Base-by-base conservation (phyloP, 2,888 invertebrate genomes). In the Hanleya hanleyi region DNA sequence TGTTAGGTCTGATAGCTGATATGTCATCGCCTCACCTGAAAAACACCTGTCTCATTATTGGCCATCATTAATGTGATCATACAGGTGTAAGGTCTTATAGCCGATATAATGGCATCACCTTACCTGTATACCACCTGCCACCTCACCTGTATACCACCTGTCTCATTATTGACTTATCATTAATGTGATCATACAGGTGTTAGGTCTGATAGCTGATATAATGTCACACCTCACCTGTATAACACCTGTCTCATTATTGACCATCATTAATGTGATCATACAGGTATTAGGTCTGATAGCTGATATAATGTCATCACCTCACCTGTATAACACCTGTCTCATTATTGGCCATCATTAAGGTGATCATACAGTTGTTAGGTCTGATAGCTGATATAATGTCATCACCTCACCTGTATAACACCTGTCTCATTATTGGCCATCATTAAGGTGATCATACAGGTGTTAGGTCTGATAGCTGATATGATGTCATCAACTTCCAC, bases 391-490 rank as follows among this genome's bases (percentile, higher is more conserved):
- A n/a, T n/a, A n/a, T n/a, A n/a, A n/a, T n/a, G n/a, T n/a, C n/a
- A n/a, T n/a, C n/a, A 4, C 49, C 69, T 67, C 61, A 91, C 91
- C 86, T 92, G 92, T 62, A 93, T 90, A 7, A 93, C 91, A 38
- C 93, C 93, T 4, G 93, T 93, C 84, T 93, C 93, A 86, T 93
- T 93, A 82, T 93, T 93, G 7, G 93, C 93, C 76, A 92, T 80
- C 93, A 93, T 93, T 3, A 93, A 83, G 0, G 92, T 91, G 7
- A 93, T 89, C 65, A 93, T 88, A 73, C 91, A 90, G 0, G 93
- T 93, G n/a, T 88, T 88, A 15, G 89, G 86, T 69, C 84, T 83
- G 6, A 93, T 77, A 0, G 88, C 87, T 26, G 80, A 75, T 1
- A 91, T 50, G 7, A 92, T 82, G 64, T 88, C 88, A 9, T 86